Base-by-base conservation (phyloP, 2,797 vertebrate species). In the Peromyscus melanophrys region DNA sequence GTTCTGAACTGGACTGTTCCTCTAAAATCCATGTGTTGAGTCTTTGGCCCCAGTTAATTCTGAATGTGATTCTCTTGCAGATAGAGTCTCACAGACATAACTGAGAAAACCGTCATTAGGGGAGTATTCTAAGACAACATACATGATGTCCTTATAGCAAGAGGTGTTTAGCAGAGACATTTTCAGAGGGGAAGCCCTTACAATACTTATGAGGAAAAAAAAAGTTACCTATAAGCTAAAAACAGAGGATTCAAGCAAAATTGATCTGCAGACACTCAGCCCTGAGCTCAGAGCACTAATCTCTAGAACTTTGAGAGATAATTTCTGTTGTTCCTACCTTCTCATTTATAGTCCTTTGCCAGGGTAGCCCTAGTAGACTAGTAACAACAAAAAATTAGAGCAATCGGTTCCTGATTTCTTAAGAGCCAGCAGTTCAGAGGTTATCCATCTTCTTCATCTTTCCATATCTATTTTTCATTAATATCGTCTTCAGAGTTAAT, bases 381-480 rank as follows among this genome's bases (percentile, higher is more conserved):
- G 43, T 25, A 29, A 0, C 8, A 13, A 31, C 73, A 71, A 65
- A 71, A n/a, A n/a, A n/a, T 88, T 34, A 84, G 7, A 21, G 6
- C 16, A 34, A 29, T 57, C 11, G n/a, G 16, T 75, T 76, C 49
- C 83, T 71, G 4, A 49, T 40, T 92, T 90, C 90, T 91, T 57
- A 91, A 84, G 59, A 34, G 25, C 57, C 63, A 96, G 6, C n/a
- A 23, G 81, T 55, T 76, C 0, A 61, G 9, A 46, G 10, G 0
- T 91, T 73, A 86, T 43, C 6, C 27, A 57, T 3, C 1, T 52
- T 87, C 27, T 52, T 80, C 67, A 52, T 81, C 25, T 67, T 27
- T 10, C 9, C 9, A 34, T 75, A 92, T 96, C 49, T 84, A 57
- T 57, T 95, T 57, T 73, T 90, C 23, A 90, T 87, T 78, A 88